A percentile compares a stretch with the other conserved stretches of the same genome.
Conservation (phyloP, 2,888 invertebrate genomes). For the Idaea dimidiata region DNA sequence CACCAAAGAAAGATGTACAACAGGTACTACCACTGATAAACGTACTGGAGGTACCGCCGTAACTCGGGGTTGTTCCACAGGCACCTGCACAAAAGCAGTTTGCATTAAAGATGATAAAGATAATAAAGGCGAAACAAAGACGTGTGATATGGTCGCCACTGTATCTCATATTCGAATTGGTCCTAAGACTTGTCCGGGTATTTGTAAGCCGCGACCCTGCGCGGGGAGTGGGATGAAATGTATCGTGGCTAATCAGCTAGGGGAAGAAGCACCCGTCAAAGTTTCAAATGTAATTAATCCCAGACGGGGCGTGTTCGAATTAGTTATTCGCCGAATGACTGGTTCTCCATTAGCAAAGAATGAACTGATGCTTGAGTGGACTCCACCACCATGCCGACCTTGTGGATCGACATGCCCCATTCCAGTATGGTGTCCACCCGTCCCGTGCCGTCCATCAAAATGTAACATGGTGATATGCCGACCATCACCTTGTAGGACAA, state of each 20-base stretch:
- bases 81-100: slow-evolving; percentile 47
- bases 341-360: slow-evolving; percentile 69
- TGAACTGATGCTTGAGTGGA: slow-evolving; percentile 73
- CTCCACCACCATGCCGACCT: slow-evolving; percentile 56
- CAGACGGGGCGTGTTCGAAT: slow-evolving; percentile 69
- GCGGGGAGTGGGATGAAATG: slow-evolving; percentile 64
- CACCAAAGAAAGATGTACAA: slow-evolving; percentile 19
- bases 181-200: slow-evolving; percentile 37
- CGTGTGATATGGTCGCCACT: slow-evolving; percentile 55
- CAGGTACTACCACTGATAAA: too few relatives aligned
- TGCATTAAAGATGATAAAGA: slow-evolving; percentile 50
- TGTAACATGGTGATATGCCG: slow-evolving; percentile 55
- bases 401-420: slow-evolving; percentile 40
- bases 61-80: slow-evolving; percentile 32
- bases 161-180: slow-evolving; percentile 66
- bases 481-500: slow-evolving; percentile 44
- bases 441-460: slow-evolving; percentile 44
- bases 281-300: slow-evolving; percentile 60
- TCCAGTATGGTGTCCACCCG: slow-evolving; percentile 30
- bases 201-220: slow-evolving; percentile 33
- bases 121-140: slow-evolving; percentile 35
- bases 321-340: slow-evolving; percentile 62
- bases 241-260: slow-evolving; percentile 42
- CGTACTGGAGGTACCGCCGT: slow-evolving; percentile 3
- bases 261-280: slow-evolving; percentile 57